Evolutionary conservation across 1,140 invertebrate species (phyloP).

Genomic region (Bombus breviceps): DNA sequence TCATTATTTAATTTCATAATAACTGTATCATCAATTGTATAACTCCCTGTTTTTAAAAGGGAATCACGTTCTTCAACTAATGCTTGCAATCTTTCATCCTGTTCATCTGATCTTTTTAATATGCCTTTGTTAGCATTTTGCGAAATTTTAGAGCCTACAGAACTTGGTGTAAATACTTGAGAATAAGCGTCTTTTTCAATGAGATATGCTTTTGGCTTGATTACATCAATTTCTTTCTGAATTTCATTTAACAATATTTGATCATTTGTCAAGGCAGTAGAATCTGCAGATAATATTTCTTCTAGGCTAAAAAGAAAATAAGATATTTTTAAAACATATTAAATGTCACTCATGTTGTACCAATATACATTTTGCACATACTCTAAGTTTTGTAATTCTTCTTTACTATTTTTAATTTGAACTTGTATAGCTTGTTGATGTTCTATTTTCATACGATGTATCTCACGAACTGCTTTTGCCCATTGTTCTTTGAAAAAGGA

Average conservation of each 20-base stretch:
- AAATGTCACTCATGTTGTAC: neutral
- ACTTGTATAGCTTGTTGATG: slow-evolving; percentile 79
- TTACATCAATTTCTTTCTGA: slow-evolving; percentile 75
- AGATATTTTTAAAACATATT: neutral
- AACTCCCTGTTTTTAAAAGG: slow-evolving; percentile 77
- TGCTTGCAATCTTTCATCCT: slow-evolving; percentile 68
- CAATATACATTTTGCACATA: slow-evolving; percentile 58
- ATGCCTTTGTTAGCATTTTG: slow-evolving; percentile 28
- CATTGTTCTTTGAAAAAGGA: slow-evolving; percentile 86
- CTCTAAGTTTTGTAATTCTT: slow-evolving; percentile 79
- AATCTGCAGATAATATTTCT: slow-evolving; percentile 74
- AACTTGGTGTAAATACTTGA: slow-evolving; percentile 53
- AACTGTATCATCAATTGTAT: slow-evolving; percentile 78
- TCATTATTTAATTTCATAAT: slow-evolving; percentile 76
- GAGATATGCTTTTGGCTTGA: slow-evolving; percentile 69
- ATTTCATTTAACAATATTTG: slow-evolving; percentile 73
- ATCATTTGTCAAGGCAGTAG: slow-evolving; percentile 74
- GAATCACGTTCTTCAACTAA: slow-evolving; percentile 74
- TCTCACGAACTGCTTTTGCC: slow-evolving; percentile 83
- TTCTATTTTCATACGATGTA: slow-evolving; percentile 82
- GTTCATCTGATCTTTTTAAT: slow-evolving; percentile 60
- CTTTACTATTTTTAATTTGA: slow-evolving; percentile 80
- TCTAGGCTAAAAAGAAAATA: slow-evolving; percentile 69
- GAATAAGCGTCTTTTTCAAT: slow-evolving; percentile 55
- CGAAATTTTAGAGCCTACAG: slow-evolving; percentile 53